Conservation (phyloP, 2,113 vertebrate genomes). For the Apodemus sylvaticus region DNA sequence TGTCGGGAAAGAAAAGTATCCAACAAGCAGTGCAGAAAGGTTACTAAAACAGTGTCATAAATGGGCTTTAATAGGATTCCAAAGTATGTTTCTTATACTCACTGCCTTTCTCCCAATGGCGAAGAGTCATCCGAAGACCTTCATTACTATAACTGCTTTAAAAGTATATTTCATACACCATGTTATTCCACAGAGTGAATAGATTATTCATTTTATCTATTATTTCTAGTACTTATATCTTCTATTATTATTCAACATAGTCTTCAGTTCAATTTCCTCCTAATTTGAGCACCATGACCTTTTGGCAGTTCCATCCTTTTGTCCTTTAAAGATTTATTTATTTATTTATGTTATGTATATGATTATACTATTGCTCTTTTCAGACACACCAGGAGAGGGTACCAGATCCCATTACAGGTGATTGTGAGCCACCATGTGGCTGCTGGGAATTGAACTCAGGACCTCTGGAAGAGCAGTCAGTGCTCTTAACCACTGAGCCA, state of each 20-base stretch:
- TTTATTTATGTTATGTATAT: too few species aligned
- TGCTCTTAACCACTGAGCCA: too few species aligned
- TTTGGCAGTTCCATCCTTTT: neutral
- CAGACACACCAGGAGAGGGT: too few species aligned
- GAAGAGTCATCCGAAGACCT: neutral
- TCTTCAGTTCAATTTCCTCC: neutral
- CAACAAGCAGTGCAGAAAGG: neutral
- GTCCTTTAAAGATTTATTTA: too few species aligned
- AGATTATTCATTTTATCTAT: neutral
- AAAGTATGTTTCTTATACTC: too few species aligned
- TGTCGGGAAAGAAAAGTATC: neutral
- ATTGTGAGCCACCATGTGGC: too few species aligned
- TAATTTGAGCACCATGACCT: neutral
- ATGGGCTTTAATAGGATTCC: neutral
- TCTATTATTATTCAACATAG: neutral
- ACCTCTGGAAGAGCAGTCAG: too few species aligned
- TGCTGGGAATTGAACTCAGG: too few species aligned
- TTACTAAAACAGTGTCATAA: neutral
- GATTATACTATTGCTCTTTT: too few species aligned
- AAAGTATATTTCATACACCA: constrained; percentile 7
- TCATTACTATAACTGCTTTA: neutral
- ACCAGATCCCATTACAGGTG: too few species aligned
- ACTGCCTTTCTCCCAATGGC: neutral
- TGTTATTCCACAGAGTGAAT: neutral
- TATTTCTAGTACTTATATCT: neutral